Conservation (phyloP, 2,797 vertebrate species). For the Acropternis orthonyx region DNA sequence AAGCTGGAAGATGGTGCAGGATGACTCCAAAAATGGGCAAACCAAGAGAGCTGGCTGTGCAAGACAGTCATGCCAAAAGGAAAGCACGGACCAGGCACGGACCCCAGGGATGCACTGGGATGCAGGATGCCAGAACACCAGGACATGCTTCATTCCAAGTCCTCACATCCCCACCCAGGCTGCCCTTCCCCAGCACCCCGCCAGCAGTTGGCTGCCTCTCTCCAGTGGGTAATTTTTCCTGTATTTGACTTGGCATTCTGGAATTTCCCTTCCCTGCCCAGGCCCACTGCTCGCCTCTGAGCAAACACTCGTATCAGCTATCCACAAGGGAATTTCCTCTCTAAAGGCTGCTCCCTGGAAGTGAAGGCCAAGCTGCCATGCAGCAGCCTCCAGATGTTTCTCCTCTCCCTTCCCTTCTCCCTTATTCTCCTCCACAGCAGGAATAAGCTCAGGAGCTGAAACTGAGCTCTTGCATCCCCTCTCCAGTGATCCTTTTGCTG, state of each 20-base stretch:
- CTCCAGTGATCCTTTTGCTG: background rate
- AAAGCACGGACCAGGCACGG: accelerated
- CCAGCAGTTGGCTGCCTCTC: background rate
- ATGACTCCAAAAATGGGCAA: background rate
- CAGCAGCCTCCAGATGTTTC: constrained; percentile 21
- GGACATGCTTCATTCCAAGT: background rate
- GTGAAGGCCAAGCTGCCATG: background rate
- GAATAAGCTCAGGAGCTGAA: background rate
- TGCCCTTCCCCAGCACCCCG: background rate
- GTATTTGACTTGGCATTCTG: background rate
- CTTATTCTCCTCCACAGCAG: background rate
- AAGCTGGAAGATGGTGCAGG: background rate
- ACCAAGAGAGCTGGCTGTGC: background rate
- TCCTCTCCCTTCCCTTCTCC: background rate
- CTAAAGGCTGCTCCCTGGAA: background rate
- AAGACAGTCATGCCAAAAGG: background rate
- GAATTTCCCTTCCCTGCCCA: background rate
- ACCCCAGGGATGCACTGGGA: background rate
- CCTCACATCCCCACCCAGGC: accelerated
- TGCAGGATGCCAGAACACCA: background rate
- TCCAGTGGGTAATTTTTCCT: background rate
- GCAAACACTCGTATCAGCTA: background rate
- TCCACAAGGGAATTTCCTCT: constrained; percentile 56
- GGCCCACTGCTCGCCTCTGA: background rate
- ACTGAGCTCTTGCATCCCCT: background rate